These are phyloP conservation scores for Coregonus suidteri DNA, from an alignment of 2,797 vertebrate species.

Conservation along the genomic window DNA sequence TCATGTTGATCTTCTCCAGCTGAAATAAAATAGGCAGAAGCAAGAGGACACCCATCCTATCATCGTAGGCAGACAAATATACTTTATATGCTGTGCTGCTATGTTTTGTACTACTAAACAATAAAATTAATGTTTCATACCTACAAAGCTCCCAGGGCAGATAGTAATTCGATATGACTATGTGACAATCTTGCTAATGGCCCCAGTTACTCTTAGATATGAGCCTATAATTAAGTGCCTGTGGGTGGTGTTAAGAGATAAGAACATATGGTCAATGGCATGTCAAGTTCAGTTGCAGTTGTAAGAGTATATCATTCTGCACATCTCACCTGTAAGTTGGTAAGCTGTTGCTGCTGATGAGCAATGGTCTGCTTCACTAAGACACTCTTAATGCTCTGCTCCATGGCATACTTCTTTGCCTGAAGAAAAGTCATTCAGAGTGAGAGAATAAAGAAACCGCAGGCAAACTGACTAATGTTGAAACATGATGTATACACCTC, in stretches of 20 bases:
- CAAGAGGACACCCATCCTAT: constrained; percentile 45
- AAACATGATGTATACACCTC: background rate
- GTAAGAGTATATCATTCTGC: constrained; percentile 23
- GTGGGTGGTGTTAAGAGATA: constrained; percentile 29
- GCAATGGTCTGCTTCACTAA: constrained; percentile 99
- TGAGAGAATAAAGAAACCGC: background rate
- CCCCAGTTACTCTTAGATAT: background rate
- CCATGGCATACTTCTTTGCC: constrained; percentile 99
- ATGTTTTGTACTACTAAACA: background rate
- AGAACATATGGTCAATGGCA: constrained; percentile 7
- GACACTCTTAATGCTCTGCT: constrained; percentile 99
- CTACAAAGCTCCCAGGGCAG: background rate
- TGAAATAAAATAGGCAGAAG: constrained; percentile 72
- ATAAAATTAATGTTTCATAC: background rate
- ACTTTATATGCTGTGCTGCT: background rate
- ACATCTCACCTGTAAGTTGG: constrained; percentile 96
- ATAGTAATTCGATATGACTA: background rate
- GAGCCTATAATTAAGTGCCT: background rate
- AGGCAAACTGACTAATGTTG: background rate
- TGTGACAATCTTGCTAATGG: background rate
- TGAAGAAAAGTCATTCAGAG: constrained; percentile 49
- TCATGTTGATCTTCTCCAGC: constrained; percentile 63
- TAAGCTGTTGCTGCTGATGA: constrained; percentile 99
- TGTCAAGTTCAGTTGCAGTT: constrained; percentile 16
- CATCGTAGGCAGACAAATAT: background rate